These are phyloP conservation scores for Notolepis coatsorum DNA, from an alignment of 2,797 vertebrate species.

Conservation along the genomic window DNA sequence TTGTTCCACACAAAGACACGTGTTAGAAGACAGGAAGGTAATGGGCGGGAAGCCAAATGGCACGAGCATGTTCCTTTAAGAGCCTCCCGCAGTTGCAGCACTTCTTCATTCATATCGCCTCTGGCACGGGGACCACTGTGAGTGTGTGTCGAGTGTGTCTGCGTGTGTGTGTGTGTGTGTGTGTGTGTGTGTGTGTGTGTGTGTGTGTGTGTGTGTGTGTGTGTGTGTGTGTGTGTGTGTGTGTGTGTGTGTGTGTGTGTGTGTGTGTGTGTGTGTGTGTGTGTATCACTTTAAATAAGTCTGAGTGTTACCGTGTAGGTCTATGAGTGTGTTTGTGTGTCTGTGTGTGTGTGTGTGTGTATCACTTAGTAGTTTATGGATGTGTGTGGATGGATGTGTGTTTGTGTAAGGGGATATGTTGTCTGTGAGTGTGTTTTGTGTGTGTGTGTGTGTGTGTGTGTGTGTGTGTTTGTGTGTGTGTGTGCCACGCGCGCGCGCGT, in stretches of 20 bases:
- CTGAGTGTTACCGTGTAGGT: not conserved
- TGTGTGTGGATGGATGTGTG: slow-evolving; percentile 36
- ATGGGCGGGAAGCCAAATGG: too few relatives aligned
- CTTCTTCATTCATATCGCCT: too few relatives aligned
- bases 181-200: slow-evolving; percentile 1
- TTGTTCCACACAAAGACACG: too few relatives aligned
- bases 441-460: slow-evolving; percentile 7
- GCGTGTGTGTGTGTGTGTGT: slow-evolving; percentile 1
- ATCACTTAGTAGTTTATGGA: not conserved
- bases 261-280: not conserved
- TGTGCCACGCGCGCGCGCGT: too few relatives aligned
- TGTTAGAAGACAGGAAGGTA: too few relatives aligned
- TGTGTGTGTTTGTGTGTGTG: slow-evolving; percentile 1
- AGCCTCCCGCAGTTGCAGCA: too few relatives aligned
- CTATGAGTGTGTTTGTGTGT: slow-evolving; percentile 6
- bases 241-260: slow-evolving; percentile 7
- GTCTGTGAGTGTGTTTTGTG: slow-evolving; percentile 53
- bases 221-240: not conserved
- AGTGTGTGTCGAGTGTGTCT: slow-evolving; percentile 1
- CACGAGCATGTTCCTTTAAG: too few relatives aligned
- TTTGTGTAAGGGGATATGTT: not conserved
- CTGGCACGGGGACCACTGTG: not conserved
- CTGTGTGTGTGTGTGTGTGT: not conserved
- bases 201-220: slow-evolving; percentile 9
- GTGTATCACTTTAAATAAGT: slow-evolving; percentile 27